A percentile compares a stretch with the other conserved stretches of the same genome.
phyloP scores from a whole-genome alignment of 30 jellyfish, hydroid and myxozoan genomes.

The Rhopilema esculentum region DNA sequence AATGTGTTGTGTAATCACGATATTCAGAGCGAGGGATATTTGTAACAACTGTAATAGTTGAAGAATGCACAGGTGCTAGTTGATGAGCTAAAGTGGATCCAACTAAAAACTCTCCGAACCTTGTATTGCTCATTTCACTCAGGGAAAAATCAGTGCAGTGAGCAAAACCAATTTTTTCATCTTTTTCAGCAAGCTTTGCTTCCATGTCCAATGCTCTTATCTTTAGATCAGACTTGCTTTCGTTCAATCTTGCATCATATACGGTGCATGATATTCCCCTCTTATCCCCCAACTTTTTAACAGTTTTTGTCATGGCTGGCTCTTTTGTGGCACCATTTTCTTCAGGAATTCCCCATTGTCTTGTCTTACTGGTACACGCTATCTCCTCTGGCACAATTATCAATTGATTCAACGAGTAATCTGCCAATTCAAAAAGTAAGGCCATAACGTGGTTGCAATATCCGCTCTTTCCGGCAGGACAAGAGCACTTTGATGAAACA shows the following conservation, averaged over 20 bases:
- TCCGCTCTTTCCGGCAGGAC: conserved; percentile 70
- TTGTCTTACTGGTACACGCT: conserved; percentile 61
- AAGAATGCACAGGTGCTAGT: conserved; percentile 22
- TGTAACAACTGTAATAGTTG: conserved; percentile 3
- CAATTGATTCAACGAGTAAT: conserved; percentile 35
- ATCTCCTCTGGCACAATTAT: conserved; percentile 62
- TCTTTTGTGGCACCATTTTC: conserved; percentile 25
- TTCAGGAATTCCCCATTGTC: conserved; percentile 82
- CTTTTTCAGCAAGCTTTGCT: conserved; percentile 27
- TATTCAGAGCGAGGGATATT: conserved; percentile 1
- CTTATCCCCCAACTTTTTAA: conserved; percentile 30
- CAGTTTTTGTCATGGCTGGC: conserved; percentile 49
- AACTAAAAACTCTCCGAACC: conserved; percentile 21
- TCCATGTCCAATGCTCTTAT: conserved; percentile 21
- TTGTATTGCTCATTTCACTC: not conserved
- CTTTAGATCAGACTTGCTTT: conserved; percentile 12
- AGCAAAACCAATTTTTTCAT: conserved; percentile 51
- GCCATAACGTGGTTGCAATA: conserved; percentile 87
- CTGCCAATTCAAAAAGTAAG: conserved; percentile 66
- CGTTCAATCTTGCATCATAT: conserved; percentile 33
- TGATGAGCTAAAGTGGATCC: conserved; percentile 56
- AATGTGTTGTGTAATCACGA: not conserved
- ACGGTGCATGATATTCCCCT: conserved; percentile 57
- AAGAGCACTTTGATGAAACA: conserved; percentile 16
- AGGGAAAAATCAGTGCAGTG: conserved; percentile 18